phyloP scores from a whole-genome alignment of 92 coral and sea anemone genomes.

The Phymanthus crucifer region DNA sequence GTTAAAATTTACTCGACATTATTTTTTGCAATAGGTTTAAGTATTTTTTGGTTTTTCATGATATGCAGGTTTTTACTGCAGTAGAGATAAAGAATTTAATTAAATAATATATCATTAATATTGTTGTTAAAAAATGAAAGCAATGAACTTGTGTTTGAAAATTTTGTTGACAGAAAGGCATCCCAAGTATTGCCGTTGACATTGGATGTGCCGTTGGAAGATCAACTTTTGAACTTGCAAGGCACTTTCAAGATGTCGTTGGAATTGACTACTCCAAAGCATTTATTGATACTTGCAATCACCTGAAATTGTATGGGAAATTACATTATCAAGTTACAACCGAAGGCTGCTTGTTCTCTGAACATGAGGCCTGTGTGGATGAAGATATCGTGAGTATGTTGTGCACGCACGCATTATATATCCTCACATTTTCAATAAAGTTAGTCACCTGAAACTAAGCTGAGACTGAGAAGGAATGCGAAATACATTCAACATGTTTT shows the following conservation, averaged over 20 bases:
- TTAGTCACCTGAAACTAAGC: no score
- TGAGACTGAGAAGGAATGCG: no score
- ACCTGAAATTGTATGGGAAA: constrained; percentile 60
- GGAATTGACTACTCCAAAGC: constrained; percentile 70
- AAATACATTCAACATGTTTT: no score
- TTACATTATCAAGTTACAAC: constrained; percentile 54
- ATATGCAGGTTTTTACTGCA: no score
- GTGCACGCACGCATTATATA: neutral
- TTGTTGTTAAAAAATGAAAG: no score
- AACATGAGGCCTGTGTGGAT: constrained; percentile 57
- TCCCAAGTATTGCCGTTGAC: constrained; percentile 68
- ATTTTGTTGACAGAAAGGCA: constrained; percentile 34
- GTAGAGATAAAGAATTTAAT: no score
- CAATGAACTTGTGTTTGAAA: neutral
- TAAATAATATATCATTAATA: no score
- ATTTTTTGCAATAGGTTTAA: no score
- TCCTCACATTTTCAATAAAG: no score
- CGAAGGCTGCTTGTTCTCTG: constrained; percentile 61
- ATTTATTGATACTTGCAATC: constrained; percentile 49
- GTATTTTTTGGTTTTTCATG: no score
- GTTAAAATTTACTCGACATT: no score
- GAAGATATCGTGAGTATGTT: constrained; percentile 51
- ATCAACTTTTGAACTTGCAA: constrained; percentile 70
- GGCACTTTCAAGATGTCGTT: constrained; percentile 59
- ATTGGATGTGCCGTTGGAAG: constrained; percentile 76